phyloP scores from a whole-genome alignment of 2,797 vertebrate species.

The Syngnathus acus region DNA sequence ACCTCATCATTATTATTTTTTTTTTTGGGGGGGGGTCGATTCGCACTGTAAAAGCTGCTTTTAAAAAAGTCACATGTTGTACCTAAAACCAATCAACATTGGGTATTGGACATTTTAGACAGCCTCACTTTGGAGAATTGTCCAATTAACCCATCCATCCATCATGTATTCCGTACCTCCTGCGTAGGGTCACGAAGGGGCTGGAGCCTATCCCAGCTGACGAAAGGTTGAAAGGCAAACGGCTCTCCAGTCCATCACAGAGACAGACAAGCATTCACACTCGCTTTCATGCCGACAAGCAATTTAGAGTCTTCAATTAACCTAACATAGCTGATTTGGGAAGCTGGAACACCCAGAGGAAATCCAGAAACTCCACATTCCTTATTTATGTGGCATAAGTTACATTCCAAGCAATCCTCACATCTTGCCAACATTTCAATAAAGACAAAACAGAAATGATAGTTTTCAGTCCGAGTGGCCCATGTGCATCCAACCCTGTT shows the following conservation, averaged over 20 bases:
- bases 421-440: no score
- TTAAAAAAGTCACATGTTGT: neutral
- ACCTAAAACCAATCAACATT: neutral
- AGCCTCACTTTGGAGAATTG: neutral
- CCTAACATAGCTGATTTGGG: neutral
- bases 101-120: neutral
- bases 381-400: neutral
- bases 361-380: neutral
- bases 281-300: neutral
- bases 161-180: neutral
- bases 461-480: no score
- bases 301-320: constrained; percentile 1
- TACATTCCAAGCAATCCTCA: neutral
- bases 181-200: neutral
- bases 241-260: neutral
- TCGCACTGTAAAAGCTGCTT: neutral
- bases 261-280: neutral
- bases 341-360: neutral
- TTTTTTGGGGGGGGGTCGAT: no score
- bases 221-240: neutral
- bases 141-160: constrained; percentile 5
- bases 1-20: neutral
- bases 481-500: no score
- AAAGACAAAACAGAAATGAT: no score
- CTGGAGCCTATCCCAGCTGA: neutral